Base-by-base conservation (phyloP, 2,888 invertebrate species). In the Brachyptera risi region DNA sequence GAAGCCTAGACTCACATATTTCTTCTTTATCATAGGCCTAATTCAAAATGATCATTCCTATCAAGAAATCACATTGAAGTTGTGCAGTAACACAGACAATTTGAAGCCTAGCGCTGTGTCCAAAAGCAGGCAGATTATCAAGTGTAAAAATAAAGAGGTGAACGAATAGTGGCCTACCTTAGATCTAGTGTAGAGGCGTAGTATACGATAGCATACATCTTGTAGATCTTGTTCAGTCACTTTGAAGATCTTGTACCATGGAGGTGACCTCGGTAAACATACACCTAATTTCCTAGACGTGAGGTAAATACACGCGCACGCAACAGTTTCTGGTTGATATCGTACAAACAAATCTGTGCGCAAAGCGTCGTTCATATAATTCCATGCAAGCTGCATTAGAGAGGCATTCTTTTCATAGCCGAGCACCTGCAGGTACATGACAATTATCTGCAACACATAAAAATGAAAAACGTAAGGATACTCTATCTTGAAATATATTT, bases 281-380 rank as follows among this genome's bases (percentile, higher is more conserved):
- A 96, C 82, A 67, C 88, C 86, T 26, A 96, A 81, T 71, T 92
- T 89, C 15, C 97, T 83, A 1, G 96, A 93, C 35, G 97, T 95
- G 56, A 99, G 79, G 74, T 92, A 96, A 67, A 99, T 96, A 74
- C 99, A 99, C n/a, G 98, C 97, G 75, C 97, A 97, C 0, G 99
- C 99, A 60, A 99, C 96, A 0, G 96, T 94, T 75, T 99, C 99
- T 0, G 99, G 97, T 63, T 90, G 89, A 74, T 93, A 96, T 49
- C 95, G 84, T 73, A 98, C 87, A 75, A 99, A 99, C 0, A 96
- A 96, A 76, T 98, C 95, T 0, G 97, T 96, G 35, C 98, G 82
- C 51, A 99, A 78, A 0, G 97, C 93, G 79, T 99, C 99, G 75
- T 99, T 99, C 98, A 99, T 99, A 76, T 97, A 99, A 75, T 98